A percentile compares a stretch with the other conserved stretches of the same genome.
phyloP scores from a whole-genome alignment of 2,888 invertebrate species.

The Eupithecia subumbrata region DNA sequence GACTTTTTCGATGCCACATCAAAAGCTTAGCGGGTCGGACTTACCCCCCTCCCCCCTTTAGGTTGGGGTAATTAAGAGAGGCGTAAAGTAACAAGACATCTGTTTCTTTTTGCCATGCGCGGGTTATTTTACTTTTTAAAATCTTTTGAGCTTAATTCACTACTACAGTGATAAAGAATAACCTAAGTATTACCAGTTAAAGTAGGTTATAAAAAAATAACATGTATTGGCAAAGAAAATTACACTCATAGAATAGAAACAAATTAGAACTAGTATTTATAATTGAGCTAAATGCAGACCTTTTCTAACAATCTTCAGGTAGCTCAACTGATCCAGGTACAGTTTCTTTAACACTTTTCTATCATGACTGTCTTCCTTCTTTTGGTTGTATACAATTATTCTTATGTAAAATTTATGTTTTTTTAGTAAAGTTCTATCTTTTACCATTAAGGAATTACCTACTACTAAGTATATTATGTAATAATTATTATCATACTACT shows the following conservation, averaged over 20 bases:
- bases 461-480: background rate
- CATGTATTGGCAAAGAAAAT: too few species aligned
- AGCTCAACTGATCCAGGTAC: too few species aligned
- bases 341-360: too few species aligned
- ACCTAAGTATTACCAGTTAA: background rate
- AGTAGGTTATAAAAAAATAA: background rate
- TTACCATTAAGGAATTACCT: background rate
- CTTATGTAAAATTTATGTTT: too few species aligned
- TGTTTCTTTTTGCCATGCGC: conserved; percentile 67
- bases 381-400: background rate
- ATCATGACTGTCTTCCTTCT: background rate
- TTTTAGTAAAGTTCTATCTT: background rate
- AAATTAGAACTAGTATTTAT: too few species aligned
- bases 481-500: too few species aligned
- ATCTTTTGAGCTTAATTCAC: conserved; percentile 1
- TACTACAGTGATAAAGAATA: background rate
- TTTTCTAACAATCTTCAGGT: too few species aligned
- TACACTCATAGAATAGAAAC: too few species aligned
- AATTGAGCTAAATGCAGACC: too few species aligned
- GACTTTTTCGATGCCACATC: conserved; percentile 54
- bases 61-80: conserved; percentile 65
- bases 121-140: conserved; percentile 17
- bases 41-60: conserved; percentile 54
- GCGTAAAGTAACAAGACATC: conserved; percentile 70
- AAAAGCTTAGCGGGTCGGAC: conserved; percentile 43